These are phyloP conservation scores for Limnephilus auricula DNA, from an alignment of 2,888 invertebrate species.

Conservation along the genomic window DNA sequence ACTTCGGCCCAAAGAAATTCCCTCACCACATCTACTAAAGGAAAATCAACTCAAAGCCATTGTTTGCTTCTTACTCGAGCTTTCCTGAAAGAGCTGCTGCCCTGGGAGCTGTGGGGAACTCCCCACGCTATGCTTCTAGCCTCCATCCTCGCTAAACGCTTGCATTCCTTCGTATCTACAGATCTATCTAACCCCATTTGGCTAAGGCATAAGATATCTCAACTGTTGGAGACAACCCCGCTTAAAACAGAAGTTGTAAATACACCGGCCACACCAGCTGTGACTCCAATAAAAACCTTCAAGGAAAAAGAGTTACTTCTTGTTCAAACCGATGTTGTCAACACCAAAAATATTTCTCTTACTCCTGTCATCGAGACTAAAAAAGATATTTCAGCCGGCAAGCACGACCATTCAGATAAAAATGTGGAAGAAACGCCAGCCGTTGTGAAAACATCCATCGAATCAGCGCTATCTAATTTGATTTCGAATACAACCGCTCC, in stretches of 20 bases:
- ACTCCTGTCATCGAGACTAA: slow-evolving; percentile 1
- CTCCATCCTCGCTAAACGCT: slow-evolving; percentile 79
- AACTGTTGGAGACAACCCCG: slow-evolving; percentile 66
- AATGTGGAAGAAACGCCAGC: slow-evolving; percentile 6
- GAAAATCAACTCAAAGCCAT: slow-evolving; percentile 76
- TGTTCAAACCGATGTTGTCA: slow-evolving; percentile 15
- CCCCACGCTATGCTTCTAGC: slow-evolving; percentile 81
- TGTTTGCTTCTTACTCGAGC: slow-evolving; percentile 79
- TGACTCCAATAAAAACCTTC: not conserved
- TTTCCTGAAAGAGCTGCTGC: slow-evolving; percentile 80
- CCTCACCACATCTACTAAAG: slow-evolving; percentile 71
- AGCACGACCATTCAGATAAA: not conserved
- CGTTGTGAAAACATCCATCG: slow-evolving; percentile 66
- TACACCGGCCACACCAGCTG: not conserved
- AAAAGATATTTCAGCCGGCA: slow-evolving; percentile 1
- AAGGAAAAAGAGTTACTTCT: slow-evolving; percentile 48
- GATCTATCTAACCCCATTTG: slow-evolving; percentile 77
- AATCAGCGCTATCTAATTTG: slow-evolving; percentile 68
- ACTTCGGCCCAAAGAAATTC: slow-evolving; percentile 71
- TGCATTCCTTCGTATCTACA: slow-evolving; percentile 75
- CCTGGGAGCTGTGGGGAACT: slow-evolving; percentile 83
- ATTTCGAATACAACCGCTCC: slow-evolving; percentile 69
- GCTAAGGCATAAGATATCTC: slow-evolving; percentile 71
- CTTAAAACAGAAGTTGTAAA: not conserved
- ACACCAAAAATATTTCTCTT: not conserved